Evolutionary conservation across 2,113 vertebrate species (phyloP).

Genomic region (Mesoclemmys tuberculata): DNA sequence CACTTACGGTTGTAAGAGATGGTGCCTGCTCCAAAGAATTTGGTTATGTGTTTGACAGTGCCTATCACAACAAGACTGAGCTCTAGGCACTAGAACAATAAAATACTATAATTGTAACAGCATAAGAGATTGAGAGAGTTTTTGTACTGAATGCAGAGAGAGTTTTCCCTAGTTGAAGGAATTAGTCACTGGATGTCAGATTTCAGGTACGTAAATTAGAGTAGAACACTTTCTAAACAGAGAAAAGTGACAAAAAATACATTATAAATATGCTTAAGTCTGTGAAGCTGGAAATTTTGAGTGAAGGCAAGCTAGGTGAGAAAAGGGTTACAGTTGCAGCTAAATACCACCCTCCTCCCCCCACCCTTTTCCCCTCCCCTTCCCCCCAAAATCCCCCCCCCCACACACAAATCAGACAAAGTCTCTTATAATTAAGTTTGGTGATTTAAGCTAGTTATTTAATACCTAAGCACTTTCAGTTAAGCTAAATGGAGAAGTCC

Average conservation of each 20-base stretch:
- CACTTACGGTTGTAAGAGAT: not conserved
- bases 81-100: not conserved
- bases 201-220: not conserved
- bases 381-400: not conserved
- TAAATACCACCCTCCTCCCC: not conserved
- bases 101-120: not conserved
- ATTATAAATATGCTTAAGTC: not conserved
- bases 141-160: not conserved
- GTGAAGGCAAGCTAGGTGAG: not conserved
- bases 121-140: not conserved
- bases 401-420: not conserved
- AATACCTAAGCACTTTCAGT: not conserved
- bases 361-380: accelerated
- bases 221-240: not conserved
- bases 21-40: not conserved
- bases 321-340: not conserved
- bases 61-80: not conserved
- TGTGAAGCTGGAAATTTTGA: slow-evolving; percentile 13
- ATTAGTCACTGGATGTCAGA: not conserved
- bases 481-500: not conserved
- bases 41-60: not conserved
- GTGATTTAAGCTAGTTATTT: not conserved
- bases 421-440: not conserved
- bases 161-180: not conserved
- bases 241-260: not conserved